Conservation (phyloP, 1,140 invertebrate species). For the Drosophila parabipectinata region DNA sequence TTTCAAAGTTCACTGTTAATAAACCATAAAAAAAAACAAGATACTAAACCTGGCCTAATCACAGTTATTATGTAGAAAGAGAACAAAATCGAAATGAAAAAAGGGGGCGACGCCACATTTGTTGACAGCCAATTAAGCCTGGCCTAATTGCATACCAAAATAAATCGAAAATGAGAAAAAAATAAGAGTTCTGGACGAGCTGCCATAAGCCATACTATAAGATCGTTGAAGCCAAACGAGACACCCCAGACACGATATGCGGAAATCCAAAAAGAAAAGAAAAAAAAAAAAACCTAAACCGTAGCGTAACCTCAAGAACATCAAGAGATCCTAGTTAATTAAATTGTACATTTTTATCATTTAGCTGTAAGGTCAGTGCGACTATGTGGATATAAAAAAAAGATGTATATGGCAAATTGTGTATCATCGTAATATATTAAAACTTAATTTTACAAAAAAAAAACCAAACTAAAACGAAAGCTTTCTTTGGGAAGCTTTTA, state of each 20-base stretch:
- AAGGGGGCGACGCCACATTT: conserved; percentile 9
- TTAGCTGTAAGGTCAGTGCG: conserved; percentile 67
- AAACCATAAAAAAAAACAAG: conserved; percentile 53
- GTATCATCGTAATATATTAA: conserved; percentile 82
- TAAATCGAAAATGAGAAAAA: conserved; percentile 18
- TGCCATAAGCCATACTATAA: conserved; percentile 37
- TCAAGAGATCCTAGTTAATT: conserved; percentile 77
- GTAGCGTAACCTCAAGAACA: conserved; percentile 36
- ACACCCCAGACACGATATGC: conserved; percentile 11
- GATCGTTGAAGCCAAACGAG: conserved; percentile 44
- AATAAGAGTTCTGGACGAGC: conserved; percentile 36
- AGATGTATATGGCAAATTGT: conserved; percentile 67
- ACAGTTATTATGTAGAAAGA: conserved; percentile 57
- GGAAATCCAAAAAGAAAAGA: conserved; percentile 24
- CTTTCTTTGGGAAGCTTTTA: conserved; percentile 8
- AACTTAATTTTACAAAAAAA: conserved; percentile 77
- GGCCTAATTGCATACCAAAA: conserved; percentile 33
- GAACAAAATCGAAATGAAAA: conserved; percentile 7
- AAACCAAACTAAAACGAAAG: background rate
- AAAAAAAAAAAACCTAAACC: conserved; percentile 26
- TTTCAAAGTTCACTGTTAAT: conserved; percentile 78
- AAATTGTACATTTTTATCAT: conserved; percentile 82
- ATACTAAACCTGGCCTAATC: conserved; percentile 43
- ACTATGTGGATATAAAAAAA: conserved; percentile 51
- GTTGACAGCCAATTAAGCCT: conserved; percentile 16